Evolutionary conservation across 2,113 vertebrate genomes (phyloP), one percentile per base, ranked within the genome.

Genomic region (Nanorana parkeri): DNA sequence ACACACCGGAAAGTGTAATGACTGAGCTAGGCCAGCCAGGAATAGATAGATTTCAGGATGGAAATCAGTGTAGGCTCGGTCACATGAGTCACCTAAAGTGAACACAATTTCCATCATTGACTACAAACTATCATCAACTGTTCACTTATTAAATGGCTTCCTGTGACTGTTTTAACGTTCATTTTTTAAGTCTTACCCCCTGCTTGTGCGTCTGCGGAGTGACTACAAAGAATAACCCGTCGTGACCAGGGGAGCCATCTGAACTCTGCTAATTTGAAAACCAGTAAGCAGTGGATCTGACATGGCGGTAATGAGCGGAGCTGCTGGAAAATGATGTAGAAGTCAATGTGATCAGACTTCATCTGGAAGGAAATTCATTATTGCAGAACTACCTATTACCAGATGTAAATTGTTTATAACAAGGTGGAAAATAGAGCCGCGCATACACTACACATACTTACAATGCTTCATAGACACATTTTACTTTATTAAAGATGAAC

Each of bases 241-340:
- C 19, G 7, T 52, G 75, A 36, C 84, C 77, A 23, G 21, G 24
- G 24, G 71, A 84, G 65, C 72, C 69, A 32, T 66, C 36, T 77
- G 65, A 80, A 72, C 84, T 60, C 17, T 36, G 26, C 60, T 69
- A 68, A 78, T 77, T 56, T 72, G 56, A 74, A 51, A 76, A 80
- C 65, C 76, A 64, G n/a, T 85, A 69, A 83, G 15, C 54, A 68
- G 60, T 54, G 29, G 17, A 8, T 52, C 24, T 80, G 82, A 83
- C 72, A 69, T 76, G 28, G 58, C 51, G 79, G 26, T 69, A 66
- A 78, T 83, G 67, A 80, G 28, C 29, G 63, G 8, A 32, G 67
- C 36, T 51, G 29, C n/a, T 65, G 73, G 67, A 85, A 80, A 77
- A 76, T 66, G 26, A 83, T 78, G 60, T 68, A 72, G 54, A 82